phyloP scores from a whole-genome alignment of 2,797 vertebrate genomes.

The Macrochelys suwanniensis region DNA sequence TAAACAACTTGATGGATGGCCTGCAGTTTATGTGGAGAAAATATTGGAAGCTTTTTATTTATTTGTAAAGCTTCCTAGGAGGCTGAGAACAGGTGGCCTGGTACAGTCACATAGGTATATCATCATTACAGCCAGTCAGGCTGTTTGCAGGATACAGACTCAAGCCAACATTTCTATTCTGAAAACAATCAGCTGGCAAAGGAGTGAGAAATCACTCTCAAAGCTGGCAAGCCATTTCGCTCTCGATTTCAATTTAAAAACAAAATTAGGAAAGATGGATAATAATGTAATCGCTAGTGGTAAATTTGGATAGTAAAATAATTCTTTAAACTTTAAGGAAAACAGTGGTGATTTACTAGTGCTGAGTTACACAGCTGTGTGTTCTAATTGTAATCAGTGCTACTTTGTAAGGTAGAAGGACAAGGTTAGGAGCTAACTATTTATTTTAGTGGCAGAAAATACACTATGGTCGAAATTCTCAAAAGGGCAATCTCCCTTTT shows the following conservation, averaged over 20 bases:
- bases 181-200: conserved; percentile 24
- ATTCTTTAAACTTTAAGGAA: neutral
- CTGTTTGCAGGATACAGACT: neutral
- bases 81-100: conserved; percentile 57
- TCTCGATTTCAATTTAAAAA: neutral
- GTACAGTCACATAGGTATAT: conserved; percentile 38
- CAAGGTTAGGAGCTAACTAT: neutral
- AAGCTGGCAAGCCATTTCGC: conserved; percentile 33
- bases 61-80: conserved; percentile 51
- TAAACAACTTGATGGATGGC: conserved; percentile 68
- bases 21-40: conserved; percentile 41
- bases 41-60: conserved; percentile 58
- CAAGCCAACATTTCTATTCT: neutral
- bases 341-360: neutral
- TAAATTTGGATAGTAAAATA: neutral
- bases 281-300: neutral
- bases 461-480: neutral
- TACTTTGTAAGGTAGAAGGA: neutral
- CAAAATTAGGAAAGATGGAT: neutral
- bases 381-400: neutral
- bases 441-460: neutral
- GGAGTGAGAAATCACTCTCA: conserved; percentile 20
- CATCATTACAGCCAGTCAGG: conserved; percentile 31
- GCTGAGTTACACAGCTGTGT: accelerated
- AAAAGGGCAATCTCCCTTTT: neutral